phyloP scores from a whole-genome alignment of 2,888 invertebrate genomes.

The Trichopoda pennipes region DNA sequence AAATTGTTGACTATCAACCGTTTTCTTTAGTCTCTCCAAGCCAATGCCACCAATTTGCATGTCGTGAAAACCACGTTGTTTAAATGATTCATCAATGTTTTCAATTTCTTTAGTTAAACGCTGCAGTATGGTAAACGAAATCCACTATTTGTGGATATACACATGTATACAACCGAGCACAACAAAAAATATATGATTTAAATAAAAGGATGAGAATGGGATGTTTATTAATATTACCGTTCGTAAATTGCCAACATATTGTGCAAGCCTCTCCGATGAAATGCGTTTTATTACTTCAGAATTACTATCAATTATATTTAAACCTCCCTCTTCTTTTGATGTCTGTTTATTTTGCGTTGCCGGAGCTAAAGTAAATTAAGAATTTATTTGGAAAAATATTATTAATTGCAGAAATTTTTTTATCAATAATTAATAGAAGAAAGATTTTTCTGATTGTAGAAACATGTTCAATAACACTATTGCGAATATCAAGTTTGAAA shows the following conservation, averaged over 20 bases:
- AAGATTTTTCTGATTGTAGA: no score
- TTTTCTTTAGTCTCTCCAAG: conserved; percentile 87
- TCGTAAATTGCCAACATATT: conserved; percentile 90
- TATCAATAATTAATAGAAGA: not conserved
- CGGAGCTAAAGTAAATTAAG: conserved; percentile 62
- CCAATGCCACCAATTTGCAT: conserved; percentile 87
- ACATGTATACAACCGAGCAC: conserved; percentile 8
- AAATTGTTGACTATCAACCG: conserved; percentile 83
- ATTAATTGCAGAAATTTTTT: no score
- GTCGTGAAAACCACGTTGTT: conserved; percentile 86
- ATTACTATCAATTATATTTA: conserved; percentile 77
- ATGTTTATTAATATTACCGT: conserved; percentile 84
- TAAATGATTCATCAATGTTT: conserved; percentile 86
- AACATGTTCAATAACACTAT: no score
- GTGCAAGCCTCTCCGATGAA: conserved; percentile 85
- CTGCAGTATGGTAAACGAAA: conserved; percentile 90
- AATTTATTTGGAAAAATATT: not conserved
- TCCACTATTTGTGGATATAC: conserved; percentile 85
- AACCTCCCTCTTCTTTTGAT: conserved; percentile 77
- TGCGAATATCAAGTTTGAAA: no score
- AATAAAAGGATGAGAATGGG: not conserved
- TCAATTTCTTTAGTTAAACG: conserved; percentile 89
- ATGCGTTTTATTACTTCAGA: conserved; percentile 80
- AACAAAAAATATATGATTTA: not conserved
- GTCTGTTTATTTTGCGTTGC: conserved; percentile 77